A percentile compares a stretch with the other conserved stretches of the same genome.
These are phyloP conservation scores for Athalia rosae DNA, from an alignment of 2,888 invertebrate species.

Conservation along the genomic window DNA sequence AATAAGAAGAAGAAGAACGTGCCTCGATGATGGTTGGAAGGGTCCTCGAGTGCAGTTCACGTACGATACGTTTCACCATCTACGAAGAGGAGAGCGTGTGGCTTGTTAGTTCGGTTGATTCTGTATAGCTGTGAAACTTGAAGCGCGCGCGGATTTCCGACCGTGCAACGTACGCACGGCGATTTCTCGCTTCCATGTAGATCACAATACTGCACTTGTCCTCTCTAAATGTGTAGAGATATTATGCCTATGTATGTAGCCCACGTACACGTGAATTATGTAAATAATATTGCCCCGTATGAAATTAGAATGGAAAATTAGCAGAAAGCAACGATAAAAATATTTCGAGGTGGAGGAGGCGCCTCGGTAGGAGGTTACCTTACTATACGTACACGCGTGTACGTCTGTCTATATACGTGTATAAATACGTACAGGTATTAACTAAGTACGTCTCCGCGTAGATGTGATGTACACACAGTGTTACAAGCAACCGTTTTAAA, in stretches of 20 bases:
- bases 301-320: constrained; percentile 20
- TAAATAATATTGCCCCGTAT: background rate
- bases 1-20: too few relatives aligned
- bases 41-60: background rate
- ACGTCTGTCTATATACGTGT: background rate
- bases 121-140: too few relatives aligned
- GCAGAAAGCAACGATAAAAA: constrained; percentile 23
- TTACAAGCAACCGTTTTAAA: constrained; percentile 8
- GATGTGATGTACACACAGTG: background rate
- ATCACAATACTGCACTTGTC: constrained; percentile 13
- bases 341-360: background rate
- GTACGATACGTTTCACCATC: background rate
- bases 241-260: background rate
- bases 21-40: background rate
- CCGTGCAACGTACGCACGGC: background rate
- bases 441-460: background rate
- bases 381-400: background rate
- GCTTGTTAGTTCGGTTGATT: too few relatives aligned
- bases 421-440: background rate
- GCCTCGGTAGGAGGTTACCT: background rate
- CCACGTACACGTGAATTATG: background rate
- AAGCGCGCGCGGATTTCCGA: too few relatives aligned
- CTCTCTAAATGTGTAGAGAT: too few relatives aligned
- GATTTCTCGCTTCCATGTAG: constrained; percentile 9
- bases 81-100: too few relatives aligned